Evolutionary conservation across 2,113 vertebrate genomes (phyloP).

Genomic region (Gymnorhina tibicen): DNA sequence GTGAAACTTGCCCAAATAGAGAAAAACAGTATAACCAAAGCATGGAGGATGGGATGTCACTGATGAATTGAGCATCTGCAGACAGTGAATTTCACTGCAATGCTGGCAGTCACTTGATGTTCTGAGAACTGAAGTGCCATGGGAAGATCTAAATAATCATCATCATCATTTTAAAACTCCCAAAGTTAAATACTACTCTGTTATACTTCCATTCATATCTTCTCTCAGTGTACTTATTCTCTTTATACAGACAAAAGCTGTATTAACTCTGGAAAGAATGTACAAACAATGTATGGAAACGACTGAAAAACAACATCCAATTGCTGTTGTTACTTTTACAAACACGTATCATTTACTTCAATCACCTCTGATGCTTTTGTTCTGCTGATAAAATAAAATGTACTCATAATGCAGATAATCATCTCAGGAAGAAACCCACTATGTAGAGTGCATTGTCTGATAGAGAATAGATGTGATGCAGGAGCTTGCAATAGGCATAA

Average conservation of each 20-base stretch:
- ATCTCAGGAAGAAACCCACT: conserved; percentile 29
- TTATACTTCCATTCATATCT: background rate
- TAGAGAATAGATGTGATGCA: background rate
- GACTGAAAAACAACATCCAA: background rate
- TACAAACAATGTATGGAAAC: background rate
- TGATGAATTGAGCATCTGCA: background rate
- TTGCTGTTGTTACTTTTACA: conserved; percentile 21
- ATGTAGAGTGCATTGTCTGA: conserved; percentile 7
- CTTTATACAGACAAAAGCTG: background rate
- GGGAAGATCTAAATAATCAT: background rate
- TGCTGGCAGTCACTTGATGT: background rate
- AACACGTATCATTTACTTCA: conserved; percentile 17
- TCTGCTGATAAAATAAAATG: conserved; percentile 55
- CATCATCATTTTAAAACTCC: background rate
- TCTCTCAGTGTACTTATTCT: background rate
- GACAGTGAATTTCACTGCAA: background rate
- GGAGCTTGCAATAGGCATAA: conserved; percentile 15
- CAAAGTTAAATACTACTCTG: background rate
- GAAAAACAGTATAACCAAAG: background rate
- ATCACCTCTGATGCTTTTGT: conserved; percentile 36
- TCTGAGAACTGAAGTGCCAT: background rate
- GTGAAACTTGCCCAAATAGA: background rate
- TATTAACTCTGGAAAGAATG: background rate
- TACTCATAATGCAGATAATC: conserved; percentile 40
- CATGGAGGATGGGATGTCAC: background rate